Evolutionary conservation across 2,113 vertebrate genomes (phyloP).

Genomic region (Urocolius indicus): DNA sequence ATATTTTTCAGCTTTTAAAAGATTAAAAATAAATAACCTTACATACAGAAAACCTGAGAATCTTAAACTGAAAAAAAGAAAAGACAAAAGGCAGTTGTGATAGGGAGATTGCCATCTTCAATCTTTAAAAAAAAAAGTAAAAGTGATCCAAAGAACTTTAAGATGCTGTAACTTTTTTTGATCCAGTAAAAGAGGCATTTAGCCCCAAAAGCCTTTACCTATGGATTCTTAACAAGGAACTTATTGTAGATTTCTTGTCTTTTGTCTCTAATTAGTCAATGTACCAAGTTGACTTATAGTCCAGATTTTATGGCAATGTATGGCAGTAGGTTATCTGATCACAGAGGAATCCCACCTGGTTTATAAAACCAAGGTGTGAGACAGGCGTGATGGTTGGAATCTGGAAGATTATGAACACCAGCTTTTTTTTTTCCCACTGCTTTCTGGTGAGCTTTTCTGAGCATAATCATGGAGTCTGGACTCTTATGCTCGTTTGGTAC

Average conservation of each 20-base stretch:
- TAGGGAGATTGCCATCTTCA: neutral
- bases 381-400: neutral
- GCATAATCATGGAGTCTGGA: neutral
- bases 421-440: neutral
- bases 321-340: neutral
- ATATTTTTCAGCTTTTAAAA: neutral
- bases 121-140: neutral
- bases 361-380: neutral
- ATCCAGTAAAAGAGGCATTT: neutral
- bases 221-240: neutral
- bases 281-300: neutral
- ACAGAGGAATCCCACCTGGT: neutral
- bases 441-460: neutral
- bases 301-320: neutral
- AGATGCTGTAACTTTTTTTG: neutral
- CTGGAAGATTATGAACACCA: neutral
- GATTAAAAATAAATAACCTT: neutral
- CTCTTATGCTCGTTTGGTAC: neutral
- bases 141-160: neutral
- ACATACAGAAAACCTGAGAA: neutral
- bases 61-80: neutral
- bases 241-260: neutral
- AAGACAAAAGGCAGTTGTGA: rapidly evolving
- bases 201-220: neutral
- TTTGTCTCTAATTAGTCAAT: neutral